Percentiles rank a stretch among this genome's conserved stretches.
Conservation (phyloP, 2,113 vertebrate genomes). For the Rattus norvegicus region DNA sequence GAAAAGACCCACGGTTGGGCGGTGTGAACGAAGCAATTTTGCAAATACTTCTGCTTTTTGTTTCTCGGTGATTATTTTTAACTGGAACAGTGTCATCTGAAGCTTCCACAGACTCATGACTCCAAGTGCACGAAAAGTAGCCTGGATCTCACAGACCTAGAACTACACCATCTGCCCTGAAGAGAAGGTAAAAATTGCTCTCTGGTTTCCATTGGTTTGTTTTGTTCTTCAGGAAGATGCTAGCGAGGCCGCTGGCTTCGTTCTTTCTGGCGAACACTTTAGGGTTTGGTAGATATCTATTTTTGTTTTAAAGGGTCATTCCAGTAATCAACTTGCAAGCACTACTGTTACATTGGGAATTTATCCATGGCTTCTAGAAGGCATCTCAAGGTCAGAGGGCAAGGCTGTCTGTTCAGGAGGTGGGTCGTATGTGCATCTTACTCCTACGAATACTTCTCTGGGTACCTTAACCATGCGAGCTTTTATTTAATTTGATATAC, state of each 20-base stretch:
- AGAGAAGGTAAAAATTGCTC: conserved; percentile 65
- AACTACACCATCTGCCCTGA: neutral
- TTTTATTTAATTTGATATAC: neutral
- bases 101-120: neutral
- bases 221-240: neutral
- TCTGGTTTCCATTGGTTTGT: neutral
- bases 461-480: neutral
- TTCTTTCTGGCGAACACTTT: conserved; percentile 22
- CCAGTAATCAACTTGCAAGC: conserved; percentile 17
- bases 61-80: conserved; percentile 66
- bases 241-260: neutral
- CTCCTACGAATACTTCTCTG: conserved; percentile 23
- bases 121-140: neutral
- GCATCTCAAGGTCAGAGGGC: neutral
- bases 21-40: neutral
- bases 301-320: conserved; percentile 45
- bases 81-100: neutral
- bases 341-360: neutral
- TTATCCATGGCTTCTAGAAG: conserved; percentile 38
- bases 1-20: neutral
- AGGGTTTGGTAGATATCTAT: neutral
- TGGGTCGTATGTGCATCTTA: neutral
- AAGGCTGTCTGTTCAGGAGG: neutral
- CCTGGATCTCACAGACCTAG: neutral
- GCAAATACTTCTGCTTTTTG: conserved; percentile 74